These are phyloP conservation scores for Triplophysa dalaica DNA, from an alignment of 2,113 vertebrate genomes.

Conservation along the genomic window DNA sequence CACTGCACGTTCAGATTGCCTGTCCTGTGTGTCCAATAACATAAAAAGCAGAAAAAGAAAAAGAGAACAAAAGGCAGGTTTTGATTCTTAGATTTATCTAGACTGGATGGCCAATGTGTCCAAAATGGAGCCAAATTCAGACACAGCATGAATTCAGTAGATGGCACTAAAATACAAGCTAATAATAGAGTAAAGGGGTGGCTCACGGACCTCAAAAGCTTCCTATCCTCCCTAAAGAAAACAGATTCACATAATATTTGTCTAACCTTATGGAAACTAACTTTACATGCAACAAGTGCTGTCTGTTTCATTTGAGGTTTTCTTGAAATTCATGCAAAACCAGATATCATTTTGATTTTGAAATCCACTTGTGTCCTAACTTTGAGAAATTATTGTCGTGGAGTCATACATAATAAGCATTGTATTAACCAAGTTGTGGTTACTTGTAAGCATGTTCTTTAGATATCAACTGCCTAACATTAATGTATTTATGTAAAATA, in stretches of 20 bases:
- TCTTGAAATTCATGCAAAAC: neutral
- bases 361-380: neutral
- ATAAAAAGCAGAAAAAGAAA: too few relatives aligned
- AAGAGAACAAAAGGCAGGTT: too few relatives aligned
- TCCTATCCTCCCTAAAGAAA: neutral
- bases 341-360: neutral
- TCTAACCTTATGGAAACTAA: neutral
- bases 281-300: neutral
- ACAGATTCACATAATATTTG: neutral
- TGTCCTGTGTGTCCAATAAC: too few relatives aligned
- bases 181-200: neutral
- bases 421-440: too few relatives aligned
- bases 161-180: neutral
- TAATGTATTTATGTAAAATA: too few relatives aligned
- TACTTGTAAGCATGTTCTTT: too few relatives aligned
- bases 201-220: neutral
- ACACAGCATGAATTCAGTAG: neutral
- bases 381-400: too few relatives aligned
- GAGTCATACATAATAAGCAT: too few relatives aligned
- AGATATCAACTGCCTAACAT: too few relatives aligned
- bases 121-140: neutral
- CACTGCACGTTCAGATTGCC: neutral
- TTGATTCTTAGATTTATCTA: too few relatives aligned
- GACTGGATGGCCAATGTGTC: too few relatives aligned
- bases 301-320: neutral